Percentiles rank a stretch among this genome's conserved stretches.
Evolutionary conservation across 1,140 invertebrate genomes (phyloP).

Genomic region (Heliothis virescens): DNA sequence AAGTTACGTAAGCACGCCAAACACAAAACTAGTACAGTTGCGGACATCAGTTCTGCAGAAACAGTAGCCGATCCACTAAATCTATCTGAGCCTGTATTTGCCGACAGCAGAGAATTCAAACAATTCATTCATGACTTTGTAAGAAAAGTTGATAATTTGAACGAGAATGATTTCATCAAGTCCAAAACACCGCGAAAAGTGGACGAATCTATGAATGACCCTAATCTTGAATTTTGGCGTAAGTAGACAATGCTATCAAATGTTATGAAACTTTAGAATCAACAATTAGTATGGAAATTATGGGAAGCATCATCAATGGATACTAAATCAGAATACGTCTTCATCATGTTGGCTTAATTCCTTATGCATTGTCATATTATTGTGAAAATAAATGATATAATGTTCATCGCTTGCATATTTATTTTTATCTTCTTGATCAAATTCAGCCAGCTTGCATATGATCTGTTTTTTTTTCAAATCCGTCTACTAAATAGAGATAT

Average conservation of each 20-base stretch:
- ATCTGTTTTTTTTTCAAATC: too few relatives aligned
- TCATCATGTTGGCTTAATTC: too few relatives aligned
- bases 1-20: not conserved
- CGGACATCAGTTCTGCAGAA: not conserved
- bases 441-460: too few relatives aligned
- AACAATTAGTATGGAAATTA: too few relatives aligned
- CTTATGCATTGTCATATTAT: too few relatives aligned
- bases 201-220: not conserved
- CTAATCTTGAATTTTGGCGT: slow-evolving; percentile 8
- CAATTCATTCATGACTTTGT: slow-evolving; percentile 33
- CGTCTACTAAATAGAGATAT: too few relatives aligned
- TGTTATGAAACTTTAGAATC: too few relatives aligned
- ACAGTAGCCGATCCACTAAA: not conserved
- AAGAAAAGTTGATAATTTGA: slow-evolving; percentile 19
- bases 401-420: too few relatives aligned
- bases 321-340: too few relatives aligned
- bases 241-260: not conserved
- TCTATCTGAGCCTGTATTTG: not conserved
- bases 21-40: not conserved
- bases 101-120: slow-evolving; percentile 10
- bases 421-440: too few relatives aligned
- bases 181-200: not conserved
- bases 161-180: slow-evolving; percentile 4
- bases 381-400: too few relatives aligned
- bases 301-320: too few relatives aligned